phyloP scores from a whole-genome alignment of 1,140 invertebrate genomes.

The Eumaeus atala region DNA sequence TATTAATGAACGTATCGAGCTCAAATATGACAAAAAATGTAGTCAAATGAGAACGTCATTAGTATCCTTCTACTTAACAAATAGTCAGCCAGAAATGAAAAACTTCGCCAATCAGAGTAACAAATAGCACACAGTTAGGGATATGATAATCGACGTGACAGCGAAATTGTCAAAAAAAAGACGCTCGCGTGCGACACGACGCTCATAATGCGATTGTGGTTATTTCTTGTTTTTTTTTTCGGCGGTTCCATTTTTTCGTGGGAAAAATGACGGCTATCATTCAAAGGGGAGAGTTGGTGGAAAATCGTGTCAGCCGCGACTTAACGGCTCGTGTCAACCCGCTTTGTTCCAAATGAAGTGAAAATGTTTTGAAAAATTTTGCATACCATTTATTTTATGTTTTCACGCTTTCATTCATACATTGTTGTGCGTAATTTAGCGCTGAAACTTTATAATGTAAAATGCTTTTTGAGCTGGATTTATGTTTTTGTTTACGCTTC shows the following conservation, averaged over 20 bases:
- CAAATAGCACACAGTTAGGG: constrained; percentile 32
- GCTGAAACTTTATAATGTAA: too few relatives aligned
- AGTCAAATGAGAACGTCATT: not conserved
- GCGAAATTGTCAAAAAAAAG: constrained; percentile 31
- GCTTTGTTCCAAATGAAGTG: constrained; percentile 30
- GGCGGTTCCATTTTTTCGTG: constrained; percentile 25
- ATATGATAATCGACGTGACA: constrained; percentile 19
- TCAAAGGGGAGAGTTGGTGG: constrained; percentile 31
- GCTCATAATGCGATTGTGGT: constrained; percentile 38
- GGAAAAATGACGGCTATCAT: constrained; percentile 38
- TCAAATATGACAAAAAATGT: constrained; percentile 14
- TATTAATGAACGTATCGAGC: constrained; percentile 10
- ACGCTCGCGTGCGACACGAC: constrained; percentile 35
- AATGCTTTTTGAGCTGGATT: too few relatives aligned
- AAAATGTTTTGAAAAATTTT: constrained; percentile 18
- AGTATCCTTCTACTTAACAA: constrained; percentile 9
- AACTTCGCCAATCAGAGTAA: constrained; percentile 37
- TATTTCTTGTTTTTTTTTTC: constrained; percentile 36
- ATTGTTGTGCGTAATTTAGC: too few relatives aligned
- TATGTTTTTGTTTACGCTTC: too few relatives aligned
- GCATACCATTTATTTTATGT: constrained; percentile 5
- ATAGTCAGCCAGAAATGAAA: constrained; percentile 27
- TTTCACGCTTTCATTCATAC: not conserved
- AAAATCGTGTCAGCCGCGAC: constrained; percentile 26
- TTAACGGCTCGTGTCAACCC: constrained; percentile 31